Base-by-base conservation (phyloP, 2,797 vertebrate genomes). In the Lacerta viridis region DNA sequence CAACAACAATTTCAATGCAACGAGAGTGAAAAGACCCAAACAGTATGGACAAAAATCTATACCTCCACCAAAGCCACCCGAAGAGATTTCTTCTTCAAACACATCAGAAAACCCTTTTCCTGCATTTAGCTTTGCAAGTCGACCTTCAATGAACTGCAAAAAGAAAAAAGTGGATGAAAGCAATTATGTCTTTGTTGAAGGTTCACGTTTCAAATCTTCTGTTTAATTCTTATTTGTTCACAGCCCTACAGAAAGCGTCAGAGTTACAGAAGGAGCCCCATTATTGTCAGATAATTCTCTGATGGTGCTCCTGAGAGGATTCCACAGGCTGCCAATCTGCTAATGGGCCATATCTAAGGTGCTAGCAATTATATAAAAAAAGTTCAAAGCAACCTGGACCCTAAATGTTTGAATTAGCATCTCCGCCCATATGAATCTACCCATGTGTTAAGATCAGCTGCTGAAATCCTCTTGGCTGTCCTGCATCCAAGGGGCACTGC, bases 61-160 rank as follows among this genome's bases (percentile, higher is more conserved):
- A 99, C 98, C 98, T 98, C 98, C 98, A 97, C 97, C 98, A 96
- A 99, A 99, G 95, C 98, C 98, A 92, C 98, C 98, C 85, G 98
- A 97, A 93, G 98, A 99, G 97, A 99, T 99, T 97, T 99, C 99
- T 93, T 99, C 98, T 97, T 99, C 99, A 97, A 99, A 99, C 94
- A 97, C 92, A 94, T 99, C 99, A 7, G 97, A 98, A 97, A 99
- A 99, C 90, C 98, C 99, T 75, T 97, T 98, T 96, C 99, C 99
- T 95, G 98, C 96, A 89, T 99, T 99, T 96, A 99, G 97, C 97
- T 99, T 99, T 96, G 98, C 98, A 93, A 99, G 97, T 39, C 99
- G 98, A 95, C 98, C 98, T 92, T 99, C 99, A 95, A 99, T 99
- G 97, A 99, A 99, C 99, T 99, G 92, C 33, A 93, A 93, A 55